Base-by-base conservation (phyloP, 35 echinoderm and acorn worm species). In the Apostichopus parvimensis region DNA sequence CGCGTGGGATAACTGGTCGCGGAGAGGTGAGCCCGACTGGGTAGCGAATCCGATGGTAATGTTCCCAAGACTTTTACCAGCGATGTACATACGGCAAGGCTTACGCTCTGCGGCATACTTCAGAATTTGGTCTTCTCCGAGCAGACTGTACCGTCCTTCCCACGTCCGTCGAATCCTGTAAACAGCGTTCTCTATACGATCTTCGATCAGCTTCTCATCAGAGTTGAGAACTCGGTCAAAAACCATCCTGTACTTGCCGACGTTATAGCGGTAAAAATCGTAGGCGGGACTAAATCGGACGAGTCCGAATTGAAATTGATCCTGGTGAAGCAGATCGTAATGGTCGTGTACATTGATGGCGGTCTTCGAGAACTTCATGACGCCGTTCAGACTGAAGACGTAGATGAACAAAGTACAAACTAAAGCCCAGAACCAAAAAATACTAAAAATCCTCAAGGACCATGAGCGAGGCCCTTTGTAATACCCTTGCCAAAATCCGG, bases 21-120 rank as follows among this genome's bases (percentile, higher is more conserved):
- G 94, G 25, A 98, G 93, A n/a, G 96, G 94, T 4, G 94, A 98
- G 66, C 96, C 96, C 7, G 96, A 88, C 70, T 94, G 96, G 5
- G 86, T 87, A 9, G 96, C 96, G 4, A 98, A 85, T 9, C 92
- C 91, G 20, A 91, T 91, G 75, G 91, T 98, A 21, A 94, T 88
- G 54, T 90, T 98, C 56, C 91, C 94, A 13, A 95, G 87, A 66
- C 92, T 90, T 5, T 92, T 88, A 62, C 93, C 93, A 17, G 82
- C 59, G 61, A 94, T 79, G 20, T 92, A 95, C 60, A 98, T 87
- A 68, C 95, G 81, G 54, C 96, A 98, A 5, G 94, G 94, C 85
- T 72, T 78, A 6, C 92, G 75, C 9, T 92, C 92, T 55, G 81
- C 91, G 28, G 91, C 91, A 78, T 92, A 94, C 18, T 91, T 68